A percentile compares a stretch with the other conserved stretches of the same genome.
These are phyloP conservation scores for Centrocercus urophasianus DNA, from an alignment of 2,113 vertebrate genomes.

Conservation along the genomic window DNA sequence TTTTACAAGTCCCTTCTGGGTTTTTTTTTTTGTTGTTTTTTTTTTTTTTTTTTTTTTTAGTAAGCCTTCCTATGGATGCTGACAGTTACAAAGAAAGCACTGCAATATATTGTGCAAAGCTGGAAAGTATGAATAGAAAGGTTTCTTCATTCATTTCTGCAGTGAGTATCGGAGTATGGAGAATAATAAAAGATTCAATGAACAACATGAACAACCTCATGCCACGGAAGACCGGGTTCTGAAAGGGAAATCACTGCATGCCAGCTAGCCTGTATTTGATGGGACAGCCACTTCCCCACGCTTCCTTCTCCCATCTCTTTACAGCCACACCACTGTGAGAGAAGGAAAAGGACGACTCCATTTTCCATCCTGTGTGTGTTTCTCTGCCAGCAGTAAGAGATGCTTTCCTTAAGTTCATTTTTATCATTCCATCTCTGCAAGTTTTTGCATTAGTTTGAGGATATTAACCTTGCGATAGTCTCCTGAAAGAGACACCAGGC, in stretches of 20 bases:
- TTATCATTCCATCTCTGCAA: not conserved
- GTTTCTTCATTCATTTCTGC: not conserved
- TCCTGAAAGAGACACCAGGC: not conserved
- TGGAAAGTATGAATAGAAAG: not conserved
- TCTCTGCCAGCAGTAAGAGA: not conserved
- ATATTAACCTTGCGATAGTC: not conserved
- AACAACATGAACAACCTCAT: not conserved
- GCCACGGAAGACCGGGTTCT: not conserved
- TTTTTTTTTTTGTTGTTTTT: not conserved
- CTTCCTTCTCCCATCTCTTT: not conserved
- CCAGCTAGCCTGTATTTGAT: not conserved
- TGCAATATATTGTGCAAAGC: not conserved
- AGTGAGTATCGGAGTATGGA: not conserved
- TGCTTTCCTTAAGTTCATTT: not conserved
- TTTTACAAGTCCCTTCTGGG: not conserved
- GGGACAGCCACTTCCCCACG: not conserved
- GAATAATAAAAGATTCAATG: not conserved
- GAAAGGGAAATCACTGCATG: not conserved
- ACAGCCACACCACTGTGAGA: not conserved
- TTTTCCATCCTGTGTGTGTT: not conserved
- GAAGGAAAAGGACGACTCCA: not conserved
- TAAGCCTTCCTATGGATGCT: rapidly evolving
- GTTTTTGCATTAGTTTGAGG: not conserved
- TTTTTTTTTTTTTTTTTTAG: not conserved
- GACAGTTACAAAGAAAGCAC: not conserved